These are phyloP conservation scores for Prietella phreatophila DNA, from an alignment of 2,113 vertebrate species.

Conservation along the genomic window DNA sequence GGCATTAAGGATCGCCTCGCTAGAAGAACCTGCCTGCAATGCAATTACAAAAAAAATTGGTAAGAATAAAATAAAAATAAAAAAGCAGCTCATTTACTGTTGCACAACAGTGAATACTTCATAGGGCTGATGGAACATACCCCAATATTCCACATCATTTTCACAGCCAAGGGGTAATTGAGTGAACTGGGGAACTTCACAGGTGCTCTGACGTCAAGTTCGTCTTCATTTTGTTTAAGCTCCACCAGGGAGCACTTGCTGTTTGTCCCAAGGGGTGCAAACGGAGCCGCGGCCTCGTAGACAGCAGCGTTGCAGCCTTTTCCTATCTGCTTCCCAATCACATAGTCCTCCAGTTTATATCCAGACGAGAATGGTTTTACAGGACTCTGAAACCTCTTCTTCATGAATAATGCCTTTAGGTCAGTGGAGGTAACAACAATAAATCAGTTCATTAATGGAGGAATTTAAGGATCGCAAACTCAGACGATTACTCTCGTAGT, in stretches of 20 bases:
- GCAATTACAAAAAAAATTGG: background rate
- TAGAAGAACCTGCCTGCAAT: slow-evolving; percentile 85
- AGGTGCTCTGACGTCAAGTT: background rate
- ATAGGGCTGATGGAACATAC: slow-evolving; percentile 55
- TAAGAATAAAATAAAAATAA: background rate
- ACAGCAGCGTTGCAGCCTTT: slow-evolving; percentile 88
- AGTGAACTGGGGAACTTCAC: slow-evolving; percentile 53
- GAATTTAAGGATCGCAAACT: background rate
- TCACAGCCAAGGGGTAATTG: slow-evolving; percentile 71
- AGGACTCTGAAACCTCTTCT: slow-evolving; percentile 72
- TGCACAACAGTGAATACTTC: background rate
- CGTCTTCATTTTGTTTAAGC: slow-evolving; percentile 48
- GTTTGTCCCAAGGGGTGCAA: slow-evolving; percentile 12
- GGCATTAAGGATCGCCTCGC: slow-evolving; percentile 79
- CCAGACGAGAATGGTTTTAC: slow-evolving; percentile 72
- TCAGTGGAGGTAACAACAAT: background rate
- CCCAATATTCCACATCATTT: slow-evolving; percentile 81
- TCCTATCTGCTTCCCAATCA: slow-evolving; percentile 83
- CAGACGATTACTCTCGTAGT: background rate
- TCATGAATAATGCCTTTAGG: slow-evolving; percentile 79
- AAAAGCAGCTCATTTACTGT: background rate
- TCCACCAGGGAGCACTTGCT: slow-evolving; percentile 27
- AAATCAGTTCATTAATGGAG: background rate
- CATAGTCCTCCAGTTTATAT: slow-evolving; percentile 87
- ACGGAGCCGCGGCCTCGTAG: slow-evolving; percentile 79